phyloP scores from a whole-genome alignment of 2,113 vertebrate species.

The Circaetus cinerascens region DNA sequence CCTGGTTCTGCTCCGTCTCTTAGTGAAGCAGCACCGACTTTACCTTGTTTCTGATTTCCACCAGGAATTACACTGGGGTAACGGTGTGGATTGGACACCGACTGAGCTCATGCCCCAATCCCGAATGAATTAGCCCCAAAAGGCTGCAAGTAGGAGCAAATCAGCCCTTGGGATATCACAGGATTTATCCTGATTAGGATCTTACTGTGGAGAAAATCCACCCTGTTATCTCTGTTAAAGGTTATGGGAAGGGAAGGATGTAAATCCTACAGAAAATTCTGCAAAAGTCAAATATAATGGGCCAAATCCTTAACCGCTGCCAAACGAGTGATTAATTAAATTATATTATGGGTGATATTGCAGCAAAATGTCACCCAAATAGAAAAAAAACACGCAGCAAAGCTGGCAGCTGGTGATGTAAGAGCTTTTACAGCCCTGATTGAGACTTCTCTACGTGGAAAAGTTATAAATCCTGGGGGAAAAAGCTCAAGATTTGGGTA shows the following conservation, averaged over 20 bases:
- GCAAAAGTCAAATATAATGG: not conserved
- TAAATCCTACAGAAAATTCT: not conserved
- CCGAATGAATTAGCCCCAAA: not conserved
- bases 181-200: not conserved
- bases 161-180: too few species aligned
- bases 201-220: not conserved
- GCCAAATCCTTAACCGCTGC: not conserved
- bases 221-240: accelerated
- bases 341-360: not conserved
- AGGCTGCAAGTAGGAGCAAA: not conserved
- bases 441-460: too few species aligned
- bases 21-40: accelerated
- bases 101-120: not conserved
- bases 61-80: accelerated
- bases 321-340: not conserved
- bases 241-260: not conserved
- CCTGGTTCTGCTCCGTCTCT: not conserved
- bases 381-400: not conserved
- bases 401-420: too few species aligned
- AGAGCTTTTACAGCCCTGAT: not conserved
- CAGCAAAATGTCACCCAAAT: not conserved
- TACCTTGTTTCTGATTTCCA: not conserved
- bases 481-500: not conserved
- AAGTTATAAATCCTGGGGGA: not conserved
- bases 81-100: accelerated